Evolutionary conservation across 2,113 vertebrate species (phyloP).

Genomic region (Arizona elegans): DNA sequence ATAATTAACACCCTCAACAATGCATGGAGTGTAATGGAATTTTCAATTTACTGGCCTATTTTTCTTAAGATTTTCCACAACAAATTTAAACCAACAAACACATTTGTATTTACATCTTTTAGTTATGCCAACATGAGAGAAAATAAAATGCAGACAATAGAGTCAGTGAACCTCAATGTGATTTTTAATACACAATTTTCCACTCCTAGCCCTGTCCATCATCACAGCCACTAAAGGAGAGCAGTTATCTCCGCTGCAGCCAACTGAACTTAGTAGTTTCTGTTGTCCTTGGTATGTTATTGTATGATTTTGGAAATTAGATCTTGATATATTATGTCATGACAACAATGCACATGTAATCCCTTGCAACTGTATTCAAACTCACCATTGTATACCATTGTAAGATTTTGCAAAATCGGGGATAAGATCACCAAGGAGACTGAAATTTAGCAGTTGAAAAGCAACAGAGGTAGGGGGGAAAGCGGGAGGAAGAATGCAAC

Average conservation of each 20-base stretch:
- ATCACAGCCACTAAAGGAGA: slow-evolving; percentile 55
- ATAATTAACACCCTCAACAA: slow-evolving; percentile 31
- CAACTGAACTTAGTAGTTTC: not conserved
- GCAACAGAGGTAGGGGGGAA: not conserved
- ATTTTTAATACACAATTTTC: slow-evolving; percentile 60
- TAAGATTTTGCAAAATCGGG: not conserved
- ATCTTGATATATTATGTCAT: not conserved
- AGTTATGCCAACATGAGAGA: slow-evolving; percentile 54
- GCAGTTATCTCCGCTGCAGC: slow-evolving; percentile 56
- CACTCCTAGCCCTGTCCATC: slow-evolving; percentile 65
- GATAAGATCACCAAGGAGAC: not conserved
- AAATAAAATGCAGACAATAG: slow-evolving; percentile 32
- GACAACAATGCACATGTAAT: not conserved
- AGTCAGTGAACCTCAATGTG: slow-evolving; percentile 58
- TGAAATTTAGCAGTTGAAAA: not conserved
- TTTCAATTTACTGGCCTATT: slow-evolving; percentile 57
- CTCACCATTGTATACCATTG: not conserved
- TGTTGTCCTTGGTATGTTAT: not conserved
- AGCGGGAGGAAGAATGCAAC: not conserved
- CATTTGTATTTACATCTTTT: slow-evolving; percentile 55
- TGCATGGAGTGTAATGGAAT: slow-evolving; percentile 33
- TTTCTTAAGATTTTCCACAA: slow-evolving; percentile 60
- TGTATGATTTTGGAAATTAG: slow-evolving; percentile 5
- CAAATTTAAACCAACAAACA: slow-evolving; percentile 70
- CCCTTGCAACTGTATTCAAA: not conserved